Base-by-base conservation (phyloP, 2,797 vertebrate genomes). In the Ceyx erithaca region DNA sequence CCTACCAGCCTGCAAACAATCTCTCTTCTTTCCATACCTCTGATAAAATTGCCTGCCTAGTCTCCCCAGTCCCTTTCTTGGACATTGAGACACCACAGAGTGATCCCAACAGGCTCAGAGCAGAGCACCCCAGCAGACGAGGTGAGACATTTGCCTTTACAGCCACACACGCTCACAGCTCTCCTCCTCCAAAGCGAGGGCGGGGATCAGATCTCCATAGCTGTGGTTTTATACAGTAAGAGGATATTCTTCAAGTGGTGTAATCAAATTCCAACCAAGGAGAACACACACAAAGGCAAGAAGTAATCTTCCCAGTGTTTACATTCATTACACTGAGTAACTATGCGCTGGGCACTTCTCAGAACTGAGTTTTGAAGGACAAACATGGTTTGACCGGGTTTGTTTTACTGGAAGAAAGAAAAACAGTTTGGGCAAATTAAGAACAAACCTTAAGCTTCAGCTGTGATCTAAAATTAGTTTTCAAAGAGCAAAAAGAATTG, bases 251-350 rank as follows among this genome's bases (percentile, higher is more conserved):
- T 84, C 73, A 70, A 81, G 59, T 40, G 23, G 28, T 49, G 30
- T 45, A 88, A 90, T 88, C 52, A 84, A 81, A 86, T 92, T 84
- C 70, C 49, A 49, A 37, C 64, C 76, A 40, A 48, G 72, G 80
- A 93, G 83, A 81, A 55, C 35, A 84, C 0, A 2, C 61, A 87
- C 66, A 72, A 93, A 91, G 67, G 82, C 84, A 91, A 55, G 73
- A 91, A 77, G 77, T 86, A 54, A 95, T 92, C 61, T 85, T 91
- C 52, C 26, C 6, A 2, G 21, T 90, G 75, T 95, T 93, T 93
- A 80, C 63, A 84, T 70, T 93, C 59, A 76, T 91, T 92, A 76
- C 22, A 43, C 37, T 67, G 77, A 59, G 59, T 84, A 95, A 87
- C 55, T 80, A 77, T 41, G 59, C 1, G 0, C 58, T 45, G 43